Evolutionary conservation across 2,797 vertebrate genomes (phyloP).

Genomic region (Masticophis lateralis): DNA sequence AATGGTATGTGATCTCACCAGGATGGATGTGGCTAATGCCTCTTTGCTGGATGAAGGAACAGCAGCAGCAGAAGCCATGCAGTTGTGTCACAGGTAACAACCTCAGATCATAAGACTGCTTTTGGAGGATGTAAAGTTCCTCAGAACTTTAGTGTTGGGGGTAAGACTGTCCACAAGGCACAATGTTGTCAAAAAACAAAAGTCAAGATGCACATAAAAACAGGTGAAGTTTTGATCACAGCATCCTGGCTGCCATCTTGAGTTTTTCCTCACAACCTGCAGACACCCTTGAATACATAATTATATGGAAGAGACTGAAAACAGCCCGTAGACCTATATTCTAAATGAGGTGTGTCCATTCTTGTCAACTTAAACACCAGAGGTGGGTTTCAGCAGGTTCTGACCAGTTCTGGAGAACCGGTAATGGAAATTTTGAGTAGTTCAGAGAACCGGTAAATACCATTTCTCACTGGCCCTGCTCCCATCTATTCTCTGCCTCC

Average conservation of each 20-base stretch:
- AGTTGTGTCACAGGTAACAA: conserved; percentile 90
- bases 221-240: neutral
- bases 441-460: too few species aligned
- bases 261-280: neutral
- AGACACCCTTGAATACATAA: neutral
- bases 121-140: neutral
- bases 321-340: neutral
- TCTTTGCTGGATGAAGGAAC: conserved; percentile 95
- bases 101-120: neutral
- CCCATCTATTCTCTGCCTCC: too few species aligned
- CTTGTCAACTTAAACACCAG: neutral
- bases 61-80: conserved; percentile 96
- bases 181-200: neutral
- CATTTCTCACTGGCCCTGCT: too few species aligned
- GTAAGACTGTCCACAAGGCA: neutral
- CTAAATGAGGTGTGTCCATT: neutral
- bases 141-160: neutral
- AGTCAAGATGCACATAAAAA: neutral
- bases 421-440: too few species aligned
- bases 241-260: neutral
- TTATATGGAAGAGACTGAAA: neutral
- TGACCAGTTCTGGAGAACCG: too few species aligned
- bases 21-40: conserved; percentile 90
- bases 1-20: conserved; percentile 96
- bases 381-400: too few species aligned